Evolutionary conservation across 2,113 vertebrate genomes (phyloP).

Genomic region (Mormyrus iriodes): DNA sequence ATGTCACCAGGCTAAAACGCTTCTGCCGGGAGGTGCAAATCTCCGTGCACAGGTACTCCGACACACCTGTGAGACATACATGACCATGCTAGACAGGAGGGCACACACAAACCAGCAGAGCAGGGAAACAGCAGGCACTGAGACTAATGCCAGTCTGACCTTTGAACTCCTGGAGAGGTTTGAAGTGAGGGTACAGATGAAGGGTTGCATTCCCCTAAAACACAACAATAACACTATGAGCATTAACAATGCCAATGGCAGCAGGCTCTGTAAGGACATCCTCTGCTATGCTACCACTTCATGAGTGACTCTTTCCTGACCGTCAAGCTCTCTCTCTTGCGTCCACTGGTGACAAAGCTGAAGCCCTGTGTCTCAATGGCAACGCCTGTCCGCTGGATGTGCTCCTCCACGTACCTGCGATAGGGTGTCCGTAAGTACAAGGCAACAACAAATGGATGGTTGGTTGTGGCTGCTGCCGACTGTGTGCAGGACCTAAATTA

Average conservation of each 20-base stretch:
- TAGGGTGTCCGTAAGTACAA: background rate
- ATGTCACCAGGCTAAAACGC: constrained; percentile 72
- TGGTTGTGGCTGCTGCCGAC: background rate
- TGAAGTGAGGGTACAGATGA: constrained; percentile 72
- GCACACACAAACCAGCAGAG: background rate
- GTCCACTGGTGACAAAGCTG: constrained; percentile 73
- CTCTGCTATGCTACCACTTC: background rate
- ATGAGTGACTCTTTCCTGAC: constrained; percentile 37
- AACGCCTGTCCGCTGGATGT: constrained; percentile 76
- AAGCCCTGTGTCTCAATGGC: constrained; percentile 78
- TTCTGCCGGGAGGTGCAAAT: constrained; percentile 75
- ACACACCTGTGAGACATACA: constrained; percentile 55
- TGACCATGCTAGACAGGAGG: background rate
- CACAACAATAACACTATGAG: background rate
- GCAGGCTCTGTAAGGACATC: background rate
- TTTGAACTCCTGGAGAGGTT: constrained; percentile 69
- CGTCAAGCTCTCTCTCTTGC: constrained; percentile 74
- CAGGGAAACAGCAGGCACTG: no score
- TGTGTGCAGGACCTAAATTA: background rate
- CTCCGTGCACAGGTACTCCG: constrained; percentile 71
- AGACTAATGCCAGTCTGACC: constrained; percentile 49
- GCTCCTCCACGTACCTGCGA: constrained; percentile 74
- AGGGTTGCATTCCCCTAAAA: constrained; percentile 72
- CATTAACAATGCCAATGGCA: background rate
- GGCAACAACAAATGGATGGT: background rate